Percentiles rank a stretch among this genome's conserved stretches.
These are phyloP conservation scores for Gymnogyps californianus DNA, from an alignment of 2,113 vertebrate genomes.

Conservation along the genomic window DNA sequence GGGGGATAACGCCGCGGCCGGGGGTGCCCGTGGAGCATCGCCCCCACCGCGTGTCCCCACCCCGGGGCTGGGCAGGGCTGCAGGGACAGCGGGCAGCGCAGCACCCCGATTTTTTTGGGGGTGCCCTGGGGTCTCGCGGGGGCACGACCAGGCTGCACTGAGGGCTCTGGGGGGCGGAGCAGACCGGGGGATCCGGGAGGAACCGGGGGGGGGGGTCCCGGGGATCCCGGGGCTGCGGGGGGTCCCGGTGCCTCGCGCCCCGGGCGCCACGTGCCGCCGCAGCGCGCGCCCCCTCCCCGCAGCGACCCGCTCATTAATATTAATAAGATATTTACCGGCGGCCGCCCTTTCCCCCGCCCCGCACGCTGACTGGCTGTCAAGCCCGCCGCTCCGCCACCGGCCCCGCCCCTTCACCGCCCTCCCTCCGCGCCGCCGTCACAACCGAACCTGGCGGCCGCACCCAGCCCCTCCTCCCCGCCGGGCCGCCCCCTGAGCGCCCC, in stretches of 20 bases:
- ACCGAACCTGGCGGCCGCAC: not conserved
- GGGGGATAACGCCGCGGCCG: too few relatives aligned
- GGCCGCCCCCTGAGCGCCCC: too few relatives aligned
- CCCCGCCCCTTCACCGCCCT: not conserved
- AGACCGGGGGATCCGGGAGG: too few relatives aligned
- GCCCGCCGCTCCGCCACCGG: not conserved
- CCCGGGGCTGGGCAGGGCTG: too few relatives aligned
- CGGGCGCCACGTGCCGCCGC: not conserved
- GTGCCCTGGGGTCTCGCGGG: not conserved
- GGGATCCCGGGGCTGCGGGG: too few relatives aligned
- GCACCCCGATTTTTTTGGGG: not conserved
- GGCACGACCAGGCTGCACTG: too few relatives aligned
- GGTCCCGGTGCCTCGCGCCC: not conserved
- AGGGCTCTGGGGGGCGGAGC: too few relatives aligned
- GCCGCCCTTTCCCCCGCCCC: not conserved
- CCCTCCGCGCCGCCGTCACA: not conserved
- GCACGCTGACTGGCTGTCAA: not conserved
- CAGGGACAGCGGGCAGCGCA: not conserved
- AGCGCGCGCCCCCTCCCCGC: too few relatives aligned
- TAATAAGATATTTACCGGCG: rapidly evolving
- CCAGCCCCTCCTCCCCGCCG: not conserved
- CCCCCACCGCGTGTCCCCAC: too few relatives aligned
- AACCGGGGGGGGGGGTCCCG: too few relatives aligned
- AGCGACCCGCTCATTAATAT: not conserved
- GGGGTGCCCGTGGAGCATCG: too few relatives aligned